Percentiles rank a stretch among this genome's conserved stretches.
phyloP scores from a whole-genome alignment of 2,797 vertebrate species.

The Aldrovandia affinis region DNA sequence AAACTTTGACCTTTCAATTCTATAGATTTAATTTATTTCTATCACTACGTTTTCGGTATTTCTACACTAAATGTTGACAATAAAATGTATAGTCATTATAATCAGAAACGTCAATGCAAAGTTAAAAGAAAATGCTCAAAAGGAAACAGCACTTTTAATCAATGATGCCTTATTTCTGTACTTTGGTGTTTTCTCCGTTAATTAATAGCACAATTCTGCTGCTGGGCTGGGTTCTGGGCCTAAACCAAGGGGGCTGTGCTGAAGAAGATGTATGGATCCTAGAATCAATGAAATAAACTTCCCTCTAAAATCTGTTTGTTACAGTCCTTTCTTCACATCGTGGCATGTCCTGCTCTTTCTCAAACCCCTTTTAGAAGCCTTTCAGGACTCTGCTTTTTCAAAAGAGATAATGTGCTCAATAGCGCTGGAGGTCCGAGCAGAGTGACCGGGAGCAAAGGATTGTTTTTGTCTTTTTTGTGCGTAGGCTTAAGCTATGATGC shows the following conservation, averaged over 20 bases:
- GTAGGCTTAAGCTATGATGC: conserved; percentile 19
- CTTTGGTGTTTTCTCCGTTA: neutral
- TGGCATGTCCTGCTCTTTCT: neutral
- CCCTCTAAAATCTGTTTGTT: neutral
- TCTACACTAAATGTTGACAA: too few relatives aligned
- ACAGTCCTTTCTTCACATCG: neutral
- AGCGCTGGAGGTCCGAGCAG: neutral
- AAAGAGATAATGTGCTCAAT: neutral
- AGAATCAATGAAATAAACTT: neutral
- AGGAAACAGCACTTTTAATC: neutral
- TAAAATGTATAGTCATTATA: neutral
- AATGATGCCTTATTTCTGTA: neutral
- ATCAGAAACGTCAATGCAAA: neutral
- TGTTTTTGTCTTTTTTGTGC: conserved; percentile 10
- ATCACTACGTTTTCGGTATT: too few relatives aligned
- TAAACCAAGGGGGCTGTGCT: neutral
- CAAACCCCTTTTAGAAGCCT: neutral
- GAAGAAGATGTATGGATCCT: neutral
- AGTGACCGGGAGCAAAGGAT: neutral
- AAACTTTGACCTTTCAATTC: neutral
- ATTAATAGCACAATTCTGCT: too few relatives aligned
- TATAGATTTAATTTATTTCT: neutral
- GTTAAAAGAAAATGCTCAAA: neutral
- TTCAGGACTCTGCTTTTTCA: conserved; percentile 1
- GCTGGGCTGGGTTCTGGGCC: neutral